phyloP scores from a whole-genome alignment of 2,888 invertebrate genomes.

The Endotricha flammealis region DNA sequence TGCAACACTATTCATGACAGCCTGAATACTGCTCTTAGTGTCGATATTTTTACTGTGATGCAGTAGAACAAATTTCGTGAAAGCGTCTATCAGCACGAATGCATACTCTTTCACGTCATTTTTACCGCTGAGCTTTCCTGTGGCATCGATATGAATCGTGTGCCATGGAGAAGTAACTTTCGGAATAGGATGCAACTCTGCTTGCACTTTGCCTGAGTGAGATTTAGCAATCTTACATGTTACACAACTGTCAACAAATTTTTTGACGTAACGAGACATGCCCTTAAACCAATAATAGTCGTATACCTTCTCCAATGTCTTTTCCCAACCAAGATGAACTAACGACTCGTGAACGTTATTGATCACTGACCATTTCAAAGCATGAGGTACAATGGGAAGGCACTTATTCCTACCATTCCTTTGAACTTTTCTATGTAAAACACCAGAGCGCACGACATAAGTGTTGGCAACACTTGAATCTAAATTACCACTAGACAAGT shows the following conservation, averaged over 20 bases:
- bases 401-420: no score
- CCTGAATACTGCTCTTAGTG: no score
- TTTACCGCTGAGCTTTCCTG: conserved; percentile 29
- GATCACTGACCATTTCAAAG: conserved; percentile 2
- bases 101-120: conserved; percentile 28
- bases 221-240: conserved; percentile 34
- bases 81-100: conserved; percentile 14
- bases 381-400: conserved; percentile 9
- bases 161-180: conserved; percentile 23
- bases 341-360: no score
- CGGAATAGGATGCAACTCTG: conserved; percentile 24
- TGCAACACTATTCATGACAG: no score
- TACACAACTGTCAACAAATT: no score
- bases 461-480: conserved; percentile 11
- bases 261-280: conserved; percentile 25
- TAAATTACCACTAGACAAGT: conserved; percentile 3
- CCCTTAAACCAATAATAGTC: conserved; percentile 29
- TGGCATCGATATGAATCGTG: conserved; percentile 27
- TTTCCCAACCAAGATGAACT: conserved; percentile 8
- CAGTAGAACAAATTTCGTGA: conserved; percentile 19
- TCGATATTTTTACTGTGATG: no score
- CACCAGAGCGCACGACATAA: conserved; percentile 25
- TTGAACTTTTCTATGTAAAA: no score
- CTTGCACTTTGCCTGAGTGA: conserved; percentile 27
- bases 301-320: conserved; percentile 26